Conservation (phyloP, 2,888 invertebrate genomes). For the Ormyrus thymus region DNA sequence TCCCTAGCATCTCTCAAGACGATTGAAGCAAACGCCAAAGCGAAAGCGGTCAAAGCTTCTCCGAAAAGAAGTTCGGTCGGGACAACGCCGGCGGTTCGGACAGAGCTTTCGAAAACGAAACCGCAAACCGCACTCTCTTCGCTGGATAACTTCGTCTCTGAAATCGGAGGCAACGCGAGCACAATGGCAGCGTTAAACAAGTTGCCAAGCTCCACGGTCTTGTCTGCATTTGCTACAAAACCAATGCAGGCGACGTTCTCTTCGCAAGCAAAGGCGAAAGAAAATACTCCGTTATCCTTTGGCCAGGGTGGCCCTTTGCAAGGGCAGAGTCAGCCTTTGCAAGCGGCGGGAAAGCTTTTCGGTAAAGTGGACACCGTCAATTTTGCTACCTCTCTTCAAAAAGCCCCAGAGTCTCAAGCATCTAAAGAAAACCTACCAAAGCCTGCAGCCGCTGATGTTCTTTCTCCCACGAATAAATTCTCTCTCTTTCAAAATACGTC, state of each 20-base stretch:
- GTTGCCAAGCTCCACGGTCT: conserved; percentile 8
- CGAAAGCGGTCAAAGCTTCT: conserved; percentile 22
- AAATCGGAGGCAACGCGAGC: conserved; percentile 60
- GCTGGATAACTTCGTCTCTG: conserved; percentile 70
- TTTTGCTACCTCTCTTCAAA: conserved; percentile 43
- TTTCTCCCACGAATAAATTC: conserved; percentile 2
- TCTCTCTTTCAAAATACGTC: conserved; percentile 2
- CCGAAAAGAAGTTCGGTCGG: too few species aligned
- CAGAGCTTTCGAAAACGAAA: too few species aligned
- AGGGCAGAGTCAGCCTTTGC: not conserved
- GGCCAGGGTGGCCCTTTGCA: not conserved
- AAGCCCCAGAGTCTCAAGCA: not conserved
- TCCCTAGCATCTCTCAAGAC: conserved; percentile 62
- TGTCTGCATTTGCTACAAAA: too few species aligned
- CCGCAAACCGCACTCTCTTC: conserved; percentile 68
- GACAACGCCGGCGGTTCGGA: too few species aligned
- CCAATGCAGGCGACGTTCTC: not conserved
- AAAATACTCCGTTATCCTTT: conserved; percentile 11
- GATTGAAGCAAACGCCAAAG: not conserved
- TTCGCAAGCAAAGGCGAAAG: conserved; percentile 20
- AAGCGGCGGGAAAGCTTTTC: conserved; percentile 31
- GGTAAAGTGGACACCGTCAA: conserved; percentile 52
- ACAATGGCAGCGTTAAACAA: not conserved
- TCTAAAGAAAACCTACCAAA: conserved; percentile 5
- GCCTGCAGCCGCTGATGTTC: not conserved